These are phyloP conservation scores for Malthinus flaveolus DNA, from an alignment of 2,888 invertebrate genomes.

Conservation along the genomic window DNA sequence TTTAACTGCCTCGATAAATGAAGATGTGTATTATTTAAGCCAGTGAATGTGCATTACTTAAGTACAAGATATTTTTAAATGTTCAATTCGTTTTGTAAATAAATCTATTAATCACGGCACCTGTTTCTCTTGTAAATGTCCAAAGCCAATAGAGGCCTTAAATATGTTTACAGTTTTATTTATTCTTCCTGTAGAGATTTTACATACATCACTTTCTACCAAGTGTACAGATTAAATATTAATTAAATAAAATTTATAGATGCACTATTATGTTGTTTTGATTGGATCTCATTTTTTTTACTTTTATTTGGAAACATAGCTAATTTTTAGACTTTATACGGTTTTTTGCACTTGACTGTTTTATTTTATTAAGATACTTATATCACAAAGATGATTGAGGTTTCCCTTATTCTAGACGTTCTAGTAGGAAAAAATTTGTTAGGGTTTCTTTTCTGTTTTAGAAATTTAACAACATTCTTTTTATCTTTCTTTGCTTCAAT, in stretches of 20 bases:
- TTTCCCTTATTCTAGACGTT: too few species aligned
- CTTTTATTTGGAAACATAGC: too few species aligned
- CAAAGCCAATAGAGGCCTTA: slow-evolving; percentile 53
- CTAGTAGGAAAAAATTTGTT: too few species aligned
- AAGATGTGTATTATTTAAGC: slow-evolving; percentile 15
- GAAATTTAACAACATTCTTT: too few species aligned
- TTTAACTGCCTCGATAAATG: slow-evolving; percentile 11
- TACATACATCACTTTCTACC: slow-evolving; percentile 42
- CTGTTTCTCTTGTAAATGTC: slow-evolving; percentile 43
- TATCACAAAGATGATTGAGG: too few species aligned
- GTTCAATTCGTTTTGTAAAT: slow-evolving; percentile 41
- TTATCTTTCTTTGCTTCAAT: too few species aligned
- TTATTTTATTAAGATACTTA: too few species aligned
- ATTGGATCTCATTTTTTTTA: not conserved
- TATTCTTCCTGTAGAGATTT: slow-evolving; percentile 41
- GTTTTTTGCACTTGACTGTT: too few species aligned
- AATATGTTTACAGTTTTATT: slow-evolving; percentile 37
- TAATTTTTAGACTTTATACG: too few species aligned
- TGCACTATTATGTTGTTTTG: slow-evolving; percentile 29
- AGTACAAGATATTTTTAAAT: slow-evolving; percentile 44
- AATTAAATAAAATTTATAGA: slow-evolving; percentile 37
- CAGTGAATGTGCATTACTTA: slow-evolving; percentile 37
- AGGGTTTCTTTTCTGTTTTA: too few species aligned
- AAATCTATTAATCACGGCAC: slow-evolving; percentile 41
- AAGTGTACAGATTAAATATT: slow-evolving; percentile 37